A percentile compares a stretch with the other conserved stretches of the same genome.
Evolutionary conservation across 1,140 invertebrate species (phyloP).

Genomic region (Conopomorpha cramerella): DNA sequence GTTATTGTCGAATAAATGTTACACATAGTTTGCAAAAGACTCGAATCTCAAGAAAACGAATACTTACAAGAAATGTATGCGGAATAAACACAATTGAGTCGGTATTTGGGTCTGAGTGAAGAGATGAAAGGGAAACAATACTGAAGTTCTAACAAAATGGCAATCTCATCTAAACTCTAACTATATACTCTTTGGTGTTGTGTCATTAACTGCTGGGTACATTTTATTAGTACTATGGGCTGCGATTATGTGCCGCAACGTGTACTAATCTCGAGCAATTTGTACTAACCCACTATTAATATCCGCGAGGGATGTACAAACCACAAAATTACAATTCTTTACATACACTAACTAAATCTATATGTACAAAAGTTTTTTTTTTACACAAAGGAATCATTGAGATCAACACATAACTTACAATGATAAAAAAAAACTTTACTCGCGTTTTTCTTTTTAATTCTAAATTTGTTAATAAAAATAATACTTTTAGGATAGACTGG

Average conservation of each 20-base stretch:
- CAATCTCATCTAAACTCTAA: no score
- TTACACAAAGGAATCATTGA: conserved; percentile 58
- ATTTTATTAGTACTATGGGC: conserved; percentile 45
- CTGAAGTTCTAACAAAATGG: no score
- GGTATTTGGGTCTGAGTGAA: no score
- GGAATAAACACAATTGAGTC: conserved; percentile 49
- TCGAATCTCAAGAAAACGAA: no score
- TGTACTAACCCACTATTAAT: conserved; percentile 15
- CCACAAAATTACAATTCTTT: background rate
- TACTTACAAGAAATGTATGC: conserved; percentile 34
- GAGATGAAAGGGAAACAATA: no score
- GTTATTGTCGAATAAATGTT: no score
- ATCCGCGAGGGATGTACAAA: background rate
- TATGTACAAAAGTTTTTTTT: conserved; percentile 11
- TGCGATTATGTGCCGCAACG: conserved; percentile 21
- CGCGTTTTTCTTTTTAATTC: no score
- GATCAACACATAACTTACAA: conserved; percentile 51
- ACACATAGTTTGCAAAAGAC: no score
- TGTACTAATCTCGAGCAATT: conserved; percentile 7
- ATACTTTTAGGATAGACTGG: conserved; percentile 49
- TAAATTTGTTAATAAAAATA: conserved; percentile 47
- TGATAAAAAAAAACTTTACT: conserved; percentile 19
- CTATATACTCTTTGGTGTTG: conserved; percentile 56
- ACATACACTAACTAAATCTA: background rate
- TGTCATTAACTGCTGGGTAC: conserved; percentile 33